phyloP scores from a whole-genome alignment of 2,888 invertebrate species.

The Aplocera efformata region DNA sequence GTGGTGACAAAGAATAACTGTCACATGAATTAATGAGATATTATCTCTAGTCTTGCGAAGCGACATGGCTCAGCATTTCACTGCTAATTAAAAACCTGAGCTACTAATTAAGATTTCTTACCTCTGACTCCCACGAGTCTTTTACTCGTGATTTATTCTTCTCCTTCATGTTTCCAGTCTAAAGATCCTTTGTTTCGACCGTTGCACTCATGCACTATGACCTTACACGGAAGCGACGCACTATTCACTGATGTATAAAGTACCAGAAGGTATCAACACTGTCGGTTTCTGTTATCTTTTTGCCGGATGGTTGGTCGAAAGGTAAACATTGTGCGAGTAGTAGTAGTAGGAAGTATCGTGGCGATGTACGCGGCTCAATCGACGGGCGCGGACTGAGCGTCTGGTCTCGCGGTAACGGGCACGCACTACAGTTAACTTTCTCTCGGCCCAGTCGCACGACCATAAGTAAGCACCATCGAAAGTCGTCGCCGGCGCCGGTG shows the following conservation, averaged over 20 bases:
- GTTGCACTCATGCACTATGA: constrained; percentile 58
- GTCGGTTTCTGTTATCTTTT: constrained; percentile 65
- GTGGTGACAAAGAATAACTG: constrained; percentile 46
- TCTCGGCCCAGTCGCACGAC: constrained; percentile 58
- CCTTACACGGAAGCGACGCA: constrained; percentile 38
- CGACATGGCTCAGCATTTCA: too few relatives aligned
- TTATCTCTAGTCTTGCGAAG: constrained; percentile 27
- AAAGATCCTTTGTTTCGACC: constrained; percentile 52
- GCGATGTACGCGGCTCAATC: constrained; percentile 31
- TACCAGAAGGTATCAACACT: constrained; percentile 47
- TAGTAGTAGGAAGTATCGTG: too few relatives aligned
- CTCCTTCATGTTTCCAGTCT: constrained; percentile 74
- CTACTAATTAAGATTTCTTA: constrained; percentile 47
- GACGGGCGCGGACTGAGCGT: constrained; percentile 44
- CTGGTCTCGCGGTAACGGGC: constrained; percentile 58
- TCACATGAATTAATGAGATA: constrained; percentile 51
- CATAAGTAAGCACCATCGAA: constrained; percentile 72
- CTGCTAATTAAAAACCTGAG: too few relatives aligned
- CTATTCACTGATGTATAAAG: constrained; percentile 31
- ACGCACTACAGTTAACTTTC: constrained; percentile 81
- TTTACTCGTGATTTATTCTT: constrained; percentile 69
- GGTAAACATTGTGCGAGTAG: constrained; percentile 65
- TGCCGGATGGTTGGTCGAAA: constrained; percentile 42
- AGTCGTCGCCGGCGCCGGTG: constrained; percentile 60
- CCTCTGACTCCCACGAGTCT: constrained; percentile 75